Base-by-base conservation (phyloP, 2,888 invertebrate species). In the Lithosia quadra region DNA sequence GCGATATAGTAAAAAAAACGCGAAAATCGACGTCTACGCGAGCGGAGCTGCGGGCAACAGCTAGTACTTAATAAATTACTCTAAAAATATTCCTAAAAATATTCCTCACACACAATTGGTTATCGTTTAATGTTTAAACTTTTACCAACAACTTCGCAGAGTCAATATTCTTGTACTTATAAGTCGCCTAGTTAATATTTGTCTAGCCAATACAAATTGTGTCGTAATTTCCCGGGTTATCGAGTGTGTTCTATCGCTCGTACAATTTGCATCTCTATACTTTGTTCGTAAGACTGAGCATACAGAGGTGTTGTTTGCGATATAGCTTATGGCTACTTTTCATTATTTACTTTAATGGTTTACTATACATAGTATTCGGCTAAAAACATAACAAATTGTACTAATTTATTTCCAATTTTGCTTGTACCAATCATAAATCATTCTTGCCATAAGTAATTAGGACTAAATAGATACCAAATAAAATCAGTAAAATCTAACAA, bases 391-490 rank as follows among this genome's bases (percentile, higher is more conserved):
- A 49, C 49, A 49, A 49, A 49, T n/a, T n/a, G 49, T n/a, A 49
- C n/a, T n/a, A 18, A 49, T 8, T 49, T 49, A 49, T 49, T 49
- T 49, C 9, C 24, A 9, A 67, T 56, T 60, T 15, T 28, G 18
- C 43, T 11, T 3, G n/a, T 49, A 21, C 18, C 13, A 61, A 61
- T 21, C 39, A 34, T 28, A 43, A 59, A 49, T 63, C 10, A n/a
- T 1, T 13, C 24, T 36, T 68, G 62, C 22, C 22, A 49, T 63
- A 22, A 60, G 34, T 55, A 63, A 67, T 55, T 63, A 63, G n/a
- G n/a, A 60, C 39, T 15, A 64, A 69, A 61, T 62, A 61, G 24
- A 57, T 65, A 43, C 65, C 55, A 62, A 79, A 79, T 77, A 77
- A 73, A n/a, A n/a, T n/a, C n/a, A n/a, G n/a, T n/a, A n/a, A n/a